Percentiles rank a stretch among this genome's conserved stretches.
Conservation (phyloP, 2,797 vertebrate species). For the Apodemus agrarius region DNA sequence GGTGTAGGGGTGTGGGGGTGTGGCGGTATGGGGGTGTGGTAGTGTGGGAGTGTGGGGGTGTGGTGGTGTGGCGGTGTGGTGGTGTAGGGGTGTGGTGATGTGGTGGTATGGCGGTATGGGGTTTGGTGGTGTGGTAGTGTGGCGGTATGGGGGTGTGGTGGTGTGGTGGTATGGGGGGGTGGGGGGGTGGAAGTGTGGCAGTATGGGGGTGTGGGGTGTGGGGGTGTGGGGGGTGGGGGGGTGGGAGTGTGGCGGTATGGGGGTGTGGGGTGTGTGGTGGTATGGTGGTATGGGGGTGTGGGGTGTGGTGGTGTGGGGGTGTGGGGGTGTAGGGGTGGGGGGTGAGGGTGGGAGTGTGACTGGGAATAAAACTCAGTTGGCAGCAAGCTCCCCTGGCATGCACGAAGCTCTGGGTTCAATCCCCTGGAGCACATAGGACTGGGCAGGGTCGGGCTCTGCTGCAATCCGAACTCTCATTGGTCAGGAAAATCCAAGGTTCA, state of each 20-base stretch:
- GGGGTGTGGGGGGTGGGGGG: too few relatives aligned
- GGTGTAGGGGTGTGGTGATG: too few relatives aligned
- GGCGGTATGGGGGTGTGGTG: too few relatives aligned
- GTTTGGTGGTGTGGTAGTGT: too few relatives aligned
- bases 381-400: neutral
- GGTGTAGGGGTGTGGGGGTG: too few relatives aligned
- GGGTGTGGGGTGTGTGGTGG: too few relatives aligned
- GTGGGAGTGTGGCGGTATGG: too few relatives aligned
- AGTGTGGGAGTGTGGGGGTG: neutral
- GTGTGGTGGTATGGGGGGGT: neutral
- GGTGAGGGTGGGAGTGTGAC: neutral
- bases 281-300: neutral
- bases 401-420: neutral
- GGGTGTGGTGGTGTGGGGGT: neutral
- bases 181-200: neutral
- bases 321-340: neutral
- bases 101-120: too few relatives aligned
- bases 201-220: too few relatives aligned
- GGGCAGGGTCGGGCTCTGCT: too few relatives aligned
- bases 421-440: neutral
- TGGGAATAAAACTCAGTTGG: neutral
- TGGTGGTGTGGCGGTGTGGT: neutral
- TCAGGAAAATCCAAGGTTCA: neutral
- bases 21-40: too few relatives aligned
- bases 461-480: neutral